phyloP scores from a whole-genome alignment of 2,113 vertebrate genomes.

The Mesocricetus auratus region DNA sequence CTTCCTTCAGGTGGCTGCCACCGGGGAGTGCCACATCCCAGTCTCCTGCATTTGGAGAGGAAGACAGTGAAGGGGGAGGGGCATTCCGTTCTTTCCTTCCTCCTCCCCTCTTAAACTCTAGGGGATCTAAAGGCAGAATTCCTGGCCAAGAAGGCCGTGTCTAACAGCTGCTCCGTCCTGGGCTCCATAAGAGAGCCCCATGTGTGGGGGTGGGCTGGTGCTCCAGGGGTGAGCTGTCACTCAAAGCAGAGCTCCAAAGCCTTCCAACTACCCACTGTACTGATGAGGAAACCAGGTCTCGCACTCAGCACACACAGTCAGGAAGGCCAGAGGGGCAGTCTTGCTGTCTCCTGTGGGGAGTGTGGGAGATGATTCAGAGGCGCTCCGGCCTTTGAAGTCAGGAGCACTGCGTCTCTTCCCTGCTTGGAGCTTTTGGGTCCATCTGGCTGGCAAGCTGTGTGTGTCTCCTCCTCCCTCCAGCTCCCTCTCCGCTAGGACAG shows the following conservation, averaged over 20 bases:
- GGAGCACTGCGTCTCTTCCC: background rate
- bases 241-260: background rate
- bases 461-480: constrained; percentile 39
- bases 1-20: background rate
- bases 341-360: accelerated
- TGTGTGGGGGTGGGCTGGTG: background rate
- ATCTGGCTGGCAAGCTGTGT: constrained; percentile 75
- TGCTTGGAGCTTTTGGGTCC: constrained; percentile 20
- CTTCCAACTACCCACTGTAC: background rate
- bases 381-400: background rate
- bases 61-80: background rate
- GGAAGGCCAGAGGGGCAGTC: background rate
- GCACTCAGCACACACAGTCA: background rate
- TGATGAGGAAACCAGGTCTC: background rate
- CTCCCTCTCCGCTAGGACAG: constrained; percentile 46
- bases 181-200: background rate
- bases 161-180: background rate
- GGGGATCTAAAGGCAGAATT: background rate
- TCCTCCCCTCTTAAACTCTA: background rate
- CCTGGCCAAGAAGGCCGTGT: background rate
- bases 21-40: background rate
- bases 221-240: background rate
- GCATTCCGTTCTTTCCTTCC: background rate
- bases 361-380: background rate
- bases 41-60: background rate